These are phyloP conservation scores for Avahi laniger DNA, from an alignment of 2,797 vertebrate species.

Conservation along the genomic window DNA sequence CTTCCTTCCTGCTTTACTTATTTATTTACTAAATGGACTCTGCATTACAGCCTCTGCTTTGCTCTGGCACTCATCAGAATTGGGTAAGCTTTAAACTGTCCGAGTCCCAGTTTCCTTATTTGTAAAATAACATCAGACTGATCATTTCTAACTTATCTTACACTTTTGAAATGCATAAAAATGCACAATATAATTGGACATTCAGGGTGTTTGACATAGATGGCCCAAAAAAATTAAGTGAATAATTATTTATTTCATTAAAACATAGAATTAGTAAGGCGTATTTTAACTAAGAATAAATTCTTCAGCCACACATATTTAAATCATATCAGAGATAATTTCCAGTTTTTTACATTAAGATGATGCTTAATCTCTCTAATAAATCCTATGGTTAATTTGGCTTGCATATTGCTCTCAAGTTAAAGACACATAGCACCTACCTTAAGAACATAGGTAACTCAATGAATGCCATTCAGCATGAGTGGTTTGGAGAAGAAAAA, in stretches of 20 bases:
- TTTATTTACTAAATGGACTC: background rate
- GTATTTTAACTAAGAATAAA: slow-evolving; percentile 1
- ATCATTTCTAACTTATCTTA: background rate
- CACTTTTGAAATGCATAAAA: background rate
- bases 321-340: background rate
- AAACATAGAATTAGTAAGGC: background rate
- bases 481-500: background rate
- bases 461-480: background rate
- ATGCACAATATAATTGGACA: background rate
- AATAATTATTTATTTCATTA: background rate
- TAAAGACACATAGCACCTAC: background rate
- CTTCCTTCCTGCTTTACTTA: fast-evolving
- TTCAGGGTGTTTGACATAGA: background rate
- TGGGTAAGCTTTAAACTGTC: background rate
- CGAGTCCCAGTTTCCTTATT: background rate
- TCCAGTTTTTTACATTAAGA: background rate
- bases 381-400: background rate
- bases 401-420: background rate
- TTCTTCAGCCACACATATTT: background rate
- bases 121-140: background rate
- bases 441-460: background rate
- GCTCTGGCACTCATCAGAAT: background rate
- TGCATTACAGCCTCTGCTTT: background rate
- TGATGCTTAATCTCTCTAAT: background rate
- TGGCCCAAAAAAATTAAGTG: background rate